phyloP scores from a whole-genome alignment of 2,888 invertebrate species.

The Philopedon plagiatum region DNA sequence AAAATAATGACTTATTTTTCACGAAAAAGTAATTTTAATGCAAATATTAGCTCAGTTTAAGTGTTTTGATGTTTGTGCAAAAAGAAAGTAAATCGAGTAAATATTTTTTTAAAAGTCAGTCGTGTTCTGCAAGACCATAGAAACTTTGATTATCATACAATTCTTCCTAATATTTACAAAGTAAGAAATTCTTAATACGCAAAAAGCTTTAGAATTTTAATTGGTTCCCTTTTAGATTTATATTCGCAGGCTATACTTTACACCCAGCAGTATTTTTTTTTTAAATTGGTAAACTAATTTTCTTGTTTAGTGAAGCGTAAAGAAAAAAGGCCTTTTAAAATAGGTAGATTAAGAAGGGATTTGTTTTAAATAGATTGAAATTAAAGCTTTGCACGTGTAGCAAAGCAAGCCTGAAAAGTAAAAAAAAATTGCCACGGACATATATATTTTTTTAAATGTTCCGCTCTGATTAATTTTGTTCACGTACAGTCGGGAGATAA shows the following conservation, averaged over 20 bases:
- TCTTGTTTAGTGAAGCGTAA: neutral
- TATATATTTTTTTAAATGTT: too few relatives aligned
- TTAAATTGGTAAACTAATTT: constrained; percentile 10
- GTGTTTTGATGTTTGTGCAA: neutral
- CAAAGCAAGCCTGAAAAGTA: neutral
- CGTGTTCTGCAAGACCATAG: too few relatives aligned
- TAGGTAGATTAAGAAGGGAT: neutral
- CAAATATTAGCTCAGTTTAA: neutral
- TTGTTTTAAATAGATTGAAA: neutral
- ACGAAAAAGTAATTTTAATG: neutral
- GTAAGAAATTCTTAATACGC: neutral
- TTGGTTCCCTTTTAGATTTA: neutral
- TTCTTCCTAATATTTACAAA: neutral
- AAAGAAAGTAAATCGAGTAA: neutral
- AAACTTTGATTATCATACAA: neutral
- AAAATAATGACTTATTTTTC: neutral
- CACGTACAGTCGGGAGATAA: too few relatives aligned
- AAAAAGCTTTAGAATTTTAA: neutral
- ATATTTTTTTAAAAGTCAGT: neutral
- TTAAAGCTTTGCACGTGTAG: neutral
- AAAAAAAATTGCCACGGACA: neutral
- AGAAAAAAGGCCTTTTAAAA: neutral
- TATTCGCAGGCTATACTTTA: neutral
- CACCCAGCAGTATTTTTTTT: neutral
- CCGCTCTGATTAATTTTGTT: neutral